Base-by-base conservation (phyloP, 2,113 vertebrate genomes). In the Entosphenus tridentatus region DNA sequence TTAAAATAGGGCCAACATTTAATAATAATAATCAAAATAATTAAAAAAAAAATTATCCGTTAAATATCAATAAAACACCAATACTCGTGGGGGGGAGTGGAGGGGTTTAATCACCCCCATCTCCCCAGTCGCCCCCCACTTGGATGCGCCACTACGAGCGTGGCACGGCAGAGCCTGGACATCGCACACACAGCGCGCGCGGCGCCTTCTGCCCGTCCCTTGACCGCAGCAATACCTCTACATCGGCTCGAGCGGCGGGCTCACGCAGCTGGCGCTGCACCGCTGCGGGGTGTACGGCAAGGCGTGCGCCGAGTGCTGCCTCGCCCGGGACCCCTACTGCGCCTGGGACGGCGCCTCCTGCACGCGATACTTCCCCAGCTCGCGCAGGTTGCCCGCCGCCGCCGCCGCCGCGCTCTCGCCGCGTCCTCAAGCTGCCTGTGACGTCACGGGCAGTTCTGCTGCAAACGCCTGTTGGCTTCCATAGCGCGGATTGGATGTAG, bases 341-440 rank as follows among this genome's bases (percentile, higher is more conserved):
- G 93, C 93, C 73, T 98, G 93, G 93, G 93, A 98, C 14, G 93
- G 93, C 67, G 81, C 84, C 0, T 84, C 89, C 8, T 98, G 93
- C 74, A 96, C 93, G n/a, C 85, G 92, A 77, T 98, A 96, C 75
- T 96, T 96, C 73, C 92, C 93, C 70, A 87, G 89, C 74, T 85
- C 92, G 56, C 96, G 96, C 76, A 95, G 93, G 93, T 96, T 83
- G 72, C 54, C 55, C 70, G 12, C 10, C 57, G 55, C 67, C 71
- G 12, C 16, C 18, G 21, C 21, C 21, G 21, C 21, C 21, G 1
- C 21, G 21, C 21, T 5, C 3, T 14, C 58, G 58, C 58, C 13
- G 58, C 58, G 13, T 62, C 13, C 13, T 17, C 13, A 62, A 17
- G 13, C 58, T 13, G 16, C 4, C 13, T 17, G 13, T 13, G 58